phyloP scores from a whole-genome alignment of 2,797 vertebrate species.

The Catharus ustulatus region DNA sequence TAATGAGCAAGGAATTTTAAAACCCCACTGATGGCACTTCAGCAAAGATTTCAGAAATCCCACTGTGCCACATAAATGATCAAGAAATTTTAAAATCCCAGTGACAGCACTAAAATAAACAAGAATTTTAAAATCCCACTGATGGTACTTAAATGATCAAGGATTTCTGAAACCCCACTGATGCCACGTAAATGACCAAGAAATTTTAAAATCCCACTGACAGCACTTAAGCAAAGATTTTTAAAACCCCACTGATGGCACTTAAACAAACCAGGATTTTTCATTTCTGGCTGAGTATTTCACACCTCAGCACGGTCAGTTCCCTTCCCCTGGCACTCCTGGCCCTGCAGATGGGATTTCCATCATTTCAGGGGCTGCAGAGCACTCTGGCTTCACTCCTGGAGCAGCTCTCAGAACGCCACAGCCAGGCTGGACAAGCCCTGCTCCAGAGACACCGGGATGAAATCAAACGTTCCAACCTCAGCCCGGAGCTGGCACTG shows the following conservation, averaged over 20 bases:
- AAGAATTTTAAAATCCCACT: too few relatives aligned
- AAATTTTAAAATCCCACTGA: too few relatives aligned
- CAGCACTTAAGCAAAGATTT: too few relatives aligned
- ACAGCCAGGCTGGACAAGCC: background rate
- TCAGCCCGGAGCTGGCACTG: background rate
- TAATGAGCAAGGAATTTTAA: too few relatives aligned
- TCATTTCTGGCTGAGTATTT: background rate
- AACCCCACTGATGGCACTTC: too few relatives aligned
- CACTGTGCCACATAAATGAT: too few relatives aligned
- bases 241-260: background rate
- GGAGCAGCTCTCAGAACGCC: background rate
- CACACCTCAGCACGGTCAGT: rapidly evolving
- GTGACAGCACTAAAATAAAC: too few relatives aligned
- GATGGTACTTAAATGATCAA: too few relatives aligned
- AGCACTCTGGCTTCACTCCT: background rate
- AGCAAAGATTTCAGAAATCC: too few relatives aligned
- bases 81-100: too few relatives aligned
- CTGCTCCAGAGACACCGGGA: constrained; percentile 31
- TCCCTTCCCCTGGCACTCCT: background rate
- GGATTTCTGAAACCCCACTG: too few relatives aligned
- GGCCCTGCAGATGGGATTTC: background rate
- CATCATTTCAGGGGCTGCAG: background rate
- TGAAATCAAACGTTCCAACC: background rate
- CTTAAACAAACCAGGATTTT: background rate
- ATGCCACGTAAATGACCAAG: too few relatives aligned